Base-by-base conservation (phyloP, 2,888 invertebrate species). In the Aelia acuminata region DNA sequence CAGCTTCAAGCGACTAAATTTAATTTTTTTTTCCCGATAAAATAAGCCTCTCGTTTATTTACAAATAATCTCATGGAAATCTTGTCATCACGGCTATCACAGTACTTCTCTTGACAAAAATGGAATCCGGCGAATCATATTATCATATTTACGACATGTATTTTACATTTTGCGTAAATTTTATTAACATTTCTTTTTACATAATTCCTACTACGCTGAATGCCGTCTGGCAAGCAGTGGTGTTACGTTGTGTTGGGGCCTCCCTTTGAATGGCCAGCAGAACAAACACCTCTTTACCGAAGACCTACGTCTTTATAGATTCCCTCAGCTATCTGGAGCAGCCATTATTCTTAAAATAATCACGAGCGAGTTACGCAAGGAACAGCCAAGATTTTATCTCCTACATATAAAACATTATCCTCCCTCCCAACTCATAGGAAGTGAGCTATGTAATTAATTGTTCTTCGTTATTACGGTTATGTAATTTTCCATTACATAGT, bases 181-280 rank as follows among this genome's bases (percentile, higher is more conserved):
- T 80, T 39, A 80, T 80, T 80, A 80, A 80, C 80, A 80, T 22
- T 80, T 80, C n/a, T 10, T 43, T 39, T 80, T 80, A 80, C 80
- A 80, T 80, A 80, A 80, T 80, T 80, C n/a, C n/a, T n/a, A 47
- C 80, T 70, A 80, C 80, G 80, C n/a, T 47, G 43, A 80, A 80
- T 80, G 80, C n/a, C 80, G 43, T 80, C 43, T 8, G 4, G 43
- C 80, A 43, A 43, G 43, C 80, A n/a, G n/a, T n/a, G 39, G 1
- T 43, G 22, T 47, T 80, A 43, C 43, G n/a, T 80, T 22, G n/a
- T 43, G 22, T 5, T n/a, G n/a, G n/a, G n/a, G n/a, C 43, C 43
- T 43, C 43, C 43, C n/a, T 80, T 80, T 80, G n/a, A 39, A 80
- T n/a, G 43, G 35, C 80, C 13, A 47, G n/a, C 43, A 47, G 43